These are phyloP conservation scores for Idaea straminata DNA, from an alignment of 2,888 invertebrate genomes.

Conservation along the genomic window DNA sequence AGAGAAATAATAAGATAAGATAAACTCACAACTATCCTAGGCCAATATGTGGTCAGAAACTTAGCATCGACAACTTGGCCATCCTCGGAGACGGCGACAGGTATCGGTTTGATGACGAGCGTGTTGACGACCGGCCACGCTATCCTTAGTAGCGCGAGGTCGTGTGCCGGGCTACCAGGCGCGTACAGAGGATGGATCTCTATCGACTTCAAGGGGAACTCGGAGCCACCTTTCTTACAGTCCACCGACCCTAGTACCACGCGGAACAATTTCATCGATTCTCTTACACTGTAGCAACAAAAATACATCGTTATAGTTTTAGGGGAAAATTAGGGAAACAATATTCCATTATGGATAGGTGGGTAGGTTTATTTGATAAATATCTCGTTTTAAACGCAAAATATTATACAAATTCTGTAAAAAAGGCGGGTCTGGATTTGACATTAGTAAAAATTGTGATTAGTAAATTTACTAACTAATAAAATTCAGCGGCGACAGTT, in stretches of 20 bases:
- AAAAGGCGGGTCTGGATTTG: too few relatives aligned
- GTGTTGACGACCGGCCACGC: constrained; percentile 37
- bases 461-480: constrained; percentile 45
- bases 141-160: constrained; percentile 52
- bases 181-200: constrained; percentile 54
- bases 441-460: neutral
- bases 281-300: constrained; percentile 51
- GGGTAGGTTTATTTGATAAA: neutral
- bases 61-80: constrained; percentile 40
- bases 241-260: constrained; percentile 60
- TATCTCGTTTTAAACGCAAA: too few relatives aligned
- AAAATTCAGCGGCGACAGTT: constrained; percentile 60
- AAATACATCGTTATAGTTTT: constrained; percentile 1
- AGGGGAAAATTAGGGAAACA: neutral
- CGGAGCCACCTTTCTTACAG: constrained; percentile 56
- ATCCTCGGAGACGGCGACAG: constrained; percentile 41
- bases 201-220: constrained; percentile 48
- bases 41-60: constrained; percentile 64
- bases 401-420: neutral
- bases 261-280: constrained; percentile 57
- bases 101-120: constrained; percentile 45
- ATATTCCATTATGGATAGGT: neutral
- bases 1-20: constrained; percentile 6
- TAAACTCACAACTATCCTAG: constrained; percentile 61
- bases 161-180: constrained; percentile 45